Evolutionary conservation across 2,888 invertebrate genomes (phyloP).

Genomic region (Villa cingulata): DNA sequence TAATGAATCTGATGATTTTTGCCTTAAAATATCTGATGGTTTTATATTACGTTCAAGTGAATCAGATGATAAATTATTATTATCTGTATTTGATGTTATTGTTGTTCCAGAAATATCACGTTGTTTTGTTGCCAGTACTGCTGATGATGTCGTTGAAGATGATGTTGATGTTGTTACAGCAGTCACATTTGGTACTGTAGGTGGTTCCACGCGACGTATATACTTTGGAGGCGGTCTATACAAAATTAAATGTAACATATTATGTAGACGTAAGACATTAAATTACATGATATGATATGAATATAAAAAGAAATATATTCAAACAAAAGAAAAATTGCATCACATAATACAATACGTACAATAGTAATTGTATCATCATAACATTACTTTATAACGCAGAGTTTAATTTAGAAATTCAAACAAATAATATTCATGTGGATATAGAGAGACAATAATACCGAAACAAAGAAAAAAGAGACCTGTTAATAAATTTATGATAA

Average conservation of each 20-base stretch:
- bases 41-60: slow-evolving; percentile 36
- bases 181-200: slow-evolving; percentile 30
- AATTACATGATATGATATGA: too few species aligned
- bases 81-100: background rate
- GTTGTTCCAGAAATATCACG: background rate
- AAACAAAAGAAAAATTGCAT: too few species aligned
- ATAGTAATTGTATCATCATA: too few species aligned
- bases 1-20: slow-evolving; percentile 34
- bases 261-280: too few species aligned
- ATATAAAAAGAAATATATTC: too few species aligned
- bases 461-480: too few species aligned
- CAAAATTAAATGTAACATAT: background rate
- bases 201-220: slow-evolving; percentile 47
- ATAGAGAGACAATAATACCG: too few species aligned
- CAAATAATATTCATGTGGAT: too few species aligned
- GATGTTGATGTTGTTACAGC: background rate
- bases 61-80: slow-evolving; percentile 20
- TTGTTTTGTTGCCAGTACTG: slow-evolving; percentile 3
- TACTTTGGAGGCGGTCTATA: slow-evolving; percentile 50
- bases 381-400: too few species aligned
- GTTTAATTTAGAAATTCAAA: too few species aligned
- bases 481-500: too few species aligned
- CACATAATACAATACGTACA: too few species aligned
- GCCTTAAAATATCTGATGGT: slow-evolving; percentile 35
- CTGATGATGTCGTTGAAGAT: slow-evolving; percentile 1